Base-by-base conservation (phyloP, 2,797 vertebrate genomes). In the Enteromius viviparus region DNA sequence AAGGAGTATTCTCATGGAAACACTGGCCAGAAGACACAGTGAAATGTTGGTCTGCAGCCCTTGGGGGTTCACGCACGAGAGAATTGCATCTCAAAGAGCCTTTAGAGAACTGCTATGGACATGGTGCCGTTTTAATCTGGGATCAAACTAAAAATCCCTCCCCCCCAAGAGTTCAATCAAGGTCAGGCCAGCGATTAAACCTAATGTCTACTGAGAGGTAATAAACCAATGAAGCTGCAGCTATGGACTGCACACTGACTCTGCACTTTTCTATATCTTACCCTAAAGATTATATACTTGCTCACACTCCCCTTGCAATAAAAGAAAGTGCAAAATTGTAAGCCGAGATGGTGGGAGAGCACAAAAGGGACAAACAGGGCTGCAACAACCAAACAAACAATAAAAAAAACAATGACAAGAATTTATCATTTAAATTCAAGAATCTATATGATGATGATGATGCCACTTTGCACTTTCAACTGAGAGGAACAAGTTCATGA, bases 141-240 rank as follows among this genome's bases (percentile, higher is more conserved):
- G 94, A 95, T 95, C 91, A 96, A 94, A 95, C 90, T 90, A 91
- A 94, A 95, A 95, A 95, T 94, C 92, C 92, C 88, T 88, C 90
- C 90, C 91, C 81, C 81, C 87, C 89, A 89, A 89, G 89, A 92
- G 94, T 95, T 95, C 94, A 94, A 90, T 91, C 91, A 93, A 94
- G 94, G 94, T 95, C 93, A 93, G 77, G 82, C 84, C 89, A 82
- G 90, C 87, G 92, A 95, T 95, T 94, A 94, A 91, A 91, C 89
- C 82, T 89, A 90, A 90, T 62, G 92, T 94, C 91, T 91, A 91
- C 85, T 85, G 90, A 89, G 89, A 90, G 86, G 86, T 66, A 85
- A 87, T 85, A 86, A 86, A 88, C 45, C 26, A 60, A 32, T 37
- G 34, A 34, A 83, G 64, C 34, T 72, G 64, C 58, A 69, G 68